phyloP scores from a whole-genome alignment of 2,797 vertebrate species.

The Crossoptilon crossoptilon region DNA sequence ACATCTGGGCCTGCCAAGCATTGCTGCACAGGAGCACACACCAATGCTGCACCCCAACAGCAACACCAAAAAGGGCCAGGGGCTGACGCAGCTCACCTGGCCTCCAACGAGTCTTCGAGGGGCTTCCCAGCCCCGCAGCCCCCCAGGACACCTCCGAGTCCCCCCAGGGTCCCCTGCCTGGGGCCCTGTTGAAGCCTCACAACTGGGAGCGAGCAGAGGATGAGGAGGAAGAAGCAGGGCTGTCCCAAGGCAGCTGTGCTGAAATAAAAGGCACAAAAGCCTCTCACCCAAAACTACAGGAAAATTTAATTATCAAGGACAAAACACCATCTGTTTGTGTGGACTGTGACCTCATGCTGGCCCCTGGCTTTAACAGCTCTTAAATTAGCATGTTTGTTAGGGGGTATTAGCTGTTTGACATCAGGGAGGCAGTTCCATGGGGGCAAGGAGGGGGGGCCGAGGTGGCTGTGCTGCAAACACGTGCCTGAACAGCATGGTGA shows the following conservation, averaged over 20 bases:
- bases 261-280: slow-evolving; percentile 22
- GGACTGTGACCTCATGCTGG: slow-evolving; percentile 30
- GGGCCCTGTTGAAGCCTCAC: neutral
- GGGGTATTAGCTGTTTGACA: neutral
- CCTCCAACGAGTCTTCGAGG: neutral
- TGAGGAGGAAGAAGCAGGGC: neutral
- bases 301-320: slow-evolving; percentile 64
- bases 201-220: neutral
- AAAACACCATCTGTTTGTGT: slow-evolving; percentile 64
- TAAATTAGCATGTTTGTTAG: slow-evolving; percentile 34
- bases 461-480: neutral
- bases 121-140: neutral
- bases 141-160: fast-evolving
- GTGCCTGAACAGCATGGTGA: neutral
- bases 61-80: fast-evolving
- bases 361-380: slow-evolving; percentile 31
- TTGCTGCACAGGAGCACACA: neutral
- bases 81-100: neutral
- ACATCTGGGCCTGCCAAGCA: neutral
- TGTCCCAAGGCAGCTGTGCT: neutral
- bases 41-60: neutral
- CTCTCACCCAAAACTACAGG: slow-evolving; percentile 1
- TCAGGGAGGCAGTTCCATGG: neutral
- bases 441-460: fast-evolving
- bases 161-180: fast-evolving